Base-by-base conservation (phyloP, 1,140 invertebrate genomes). In the Tribolium madens region DNA sequence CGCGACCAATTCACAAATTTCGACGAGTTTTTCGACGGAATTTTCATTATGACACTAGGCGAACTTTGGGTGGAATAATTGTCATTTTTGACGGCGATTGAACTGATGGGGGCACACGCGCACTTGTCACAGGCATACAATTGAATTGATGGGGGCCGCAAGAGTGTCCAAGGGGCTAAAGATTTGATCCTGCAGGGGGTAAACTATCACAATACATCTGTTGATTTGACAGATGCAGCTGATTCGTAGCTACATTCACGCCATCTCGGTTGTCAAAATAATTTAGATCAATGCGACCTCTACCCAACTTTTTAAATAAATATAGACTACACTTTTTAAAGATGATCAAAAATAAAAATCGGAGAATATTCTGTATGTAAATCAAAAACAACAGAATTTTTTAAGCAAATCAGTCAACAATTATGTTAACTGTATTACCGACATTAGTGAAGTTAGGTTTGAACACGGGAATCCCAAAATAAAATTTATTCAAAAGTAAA, bases 151-250 rank as follows among this genome's bases (percentile, higher is more conserved):
- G 21, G 57, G 57, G n/a, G 12, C 17, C 17, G 9, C 57, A 14
- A 21, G 36, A 7, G 6, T 10, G 6, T 10, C 18, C 9, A 12
- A 7, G 57, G 26, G 57, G 57, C 21, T 33, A 9, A 48, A 47
- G 5, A 10, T 72, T 52, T 14, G n/a, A 6, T 72, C 36, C 52
- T 21, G 6, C 7, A 21, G 26, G 46, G 13, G 50, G 26, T 10
- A 52, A 72, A 26, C 10, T 72, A 72, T 72, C 21, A 50, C 42
- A 72, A 72, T 48, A 50, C 17, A 47, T 50, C 21, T 71, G 14
- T 47, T 47, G 36, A n/a, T 72, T 72, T 72, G 70, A 72, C 70
- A 72, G 21, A 21, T 72, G 50, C 70, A 72, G 70, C 70, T 72
- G 70, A 72, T 50, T 47, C 31, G 70, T 52, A 18, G 46, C 70